phyloP scores from a whole-genome alignment of 1,140 invertebrate species.

The Meloidogyne chitwoodi region DNA sequence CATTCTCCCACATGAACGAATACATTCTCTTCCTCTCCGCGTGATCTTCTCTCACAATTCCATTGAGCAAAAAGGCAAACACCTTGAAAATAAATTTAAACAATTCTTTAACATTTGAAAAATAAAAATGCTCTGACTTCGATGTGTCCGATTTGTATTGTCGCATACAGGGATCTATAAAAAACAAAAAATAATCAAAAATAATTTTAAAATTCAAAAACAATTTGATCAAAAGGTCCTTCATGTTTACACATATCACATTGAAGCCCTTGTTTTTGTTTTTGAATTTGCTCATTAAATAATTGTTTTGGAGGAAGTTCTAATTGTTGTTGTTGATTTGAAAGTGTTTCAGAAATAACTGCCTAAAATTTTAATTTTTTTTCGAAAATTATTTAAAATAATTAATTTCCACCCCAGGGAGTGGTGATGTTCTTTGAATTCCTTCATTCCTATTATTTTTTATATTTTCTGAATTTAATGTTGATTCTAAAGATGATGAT shows the following conservation, averaged over 20 bases:
- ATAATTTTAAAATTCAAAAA: background rate
- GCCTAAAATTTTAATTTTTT: background rate
- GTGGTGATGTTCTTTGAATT: background rate
- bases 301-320: background rate
- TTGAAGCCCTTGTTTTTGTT: background rate
- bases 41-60: slow-evolving; percentile 34
- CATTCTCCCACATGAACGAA: slow-evolving; percentile 42
- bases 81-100: slow-evolving; percentile 12
- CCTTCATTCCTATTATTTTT: background rate
- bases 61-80: slow-evolving; percentile 41
- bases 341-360: background rate
- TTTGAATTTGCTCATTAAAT: slow-evolving; percentile 7
- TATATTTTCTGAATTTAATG: background rate
- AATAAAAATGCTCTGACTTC: slow-evolving; percentile 1
- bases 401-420: background rate
- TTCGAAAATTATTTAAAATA: background rate
- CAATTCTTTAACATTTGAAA: background rate
- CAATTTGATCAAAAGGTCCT: slow-evolving; percentile 15
- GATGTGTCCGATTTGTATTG: slow-evolving; percentile 28
- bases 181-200: slow-evolving; percentile 2
- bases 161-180: slow-evolving; percentile 24
- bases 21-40: slow-evolving; percentile 30
- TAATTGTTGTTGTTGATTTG: background rate
- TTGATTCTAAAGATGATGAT: background rate
- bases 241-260: slow-evolving; percentile 5